These are phyloP conservation scores for Myotis findleyi DNA, from an alignment of 2,797 vertebrate genomes.

Conservation along the genomic window DNA sequence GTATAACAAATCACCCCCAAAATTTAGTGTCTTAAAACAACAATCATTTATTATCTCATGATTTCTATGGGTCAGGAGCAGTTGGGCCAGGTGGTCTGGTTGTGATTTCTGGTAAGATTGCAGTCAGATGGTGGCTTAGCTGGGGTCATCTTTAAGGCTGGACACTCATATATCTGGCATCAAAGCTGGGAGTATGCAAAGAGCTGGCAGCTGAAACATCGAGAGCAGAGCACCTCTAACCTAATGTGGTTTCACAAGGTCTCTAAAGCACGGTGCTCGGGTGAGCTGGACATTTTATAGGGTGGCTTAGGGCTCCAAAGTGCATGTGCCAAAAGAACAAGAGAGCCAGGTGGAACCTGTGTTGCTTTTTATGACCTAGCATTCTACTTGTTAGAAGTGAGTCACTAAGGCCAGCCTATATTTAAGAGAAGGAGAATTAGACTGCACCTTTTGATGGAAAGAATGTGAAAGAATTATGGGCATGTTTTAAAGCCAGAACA, in stretches of 20 bases:
- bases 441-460: conserved; percentile 6
- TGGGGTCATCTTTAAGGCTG: not conserved
- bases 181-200: not conserved
- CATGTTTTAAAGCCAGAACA: conserved; percentile 25
- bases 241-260: not conserved
- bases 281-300: not conserved
- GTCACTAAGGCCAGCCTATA: not conserved
- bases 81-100: not conserved
- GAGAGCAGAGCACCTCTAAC: not conserved
- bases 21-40: not conserved
- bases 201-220: not conserved
- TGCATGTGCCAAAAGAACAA: not conserved
- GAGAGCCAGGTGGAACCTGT: not conserved
- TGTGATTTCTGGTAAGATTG: not conserved
- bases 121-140: not conserved
- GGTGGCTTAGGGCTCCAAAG: not conserved
- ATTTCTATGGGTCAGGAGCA: not conserved
- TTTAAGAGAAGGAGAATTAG: conserved; percentile 15
- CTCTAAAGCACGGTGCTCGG: not conserved
- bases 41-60: not conserved
- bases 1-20: not conserved
- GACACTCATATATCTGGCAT: not conserved
- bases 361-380: not conserved
- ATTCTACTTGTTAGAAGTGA: not conserved
- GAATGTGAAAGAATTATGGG: conserved; percentile 18